A percentile compares a stretch with the other conserved stretches of the same genome.
phyloP scores from a whole-genome alignment of 2,113 vertebrate species.

The Chamaea fasciata region DNA sequence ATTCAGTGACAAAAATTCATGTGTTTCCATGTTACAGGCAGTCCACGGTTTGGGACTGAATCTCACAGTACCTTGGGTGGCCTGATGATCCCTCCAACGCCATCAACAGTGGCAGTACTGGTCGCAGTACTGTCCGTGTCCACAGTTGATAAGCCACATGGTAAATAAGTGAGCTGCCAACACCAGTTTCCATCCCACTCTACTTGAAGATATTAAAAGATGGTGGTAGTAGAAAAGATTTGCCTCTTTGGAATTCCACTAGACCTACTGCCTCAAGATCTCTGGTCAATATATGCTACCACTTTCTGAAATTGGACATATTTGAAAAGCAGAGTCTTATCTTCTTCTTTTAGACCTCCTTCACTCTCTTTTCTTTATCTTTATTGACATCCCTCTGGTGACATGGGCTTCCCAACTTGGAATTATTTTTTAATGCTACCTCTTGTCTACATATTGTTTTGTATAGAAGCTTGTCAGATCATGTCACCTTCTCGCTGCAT shows the following conservation, averaged over 20 bases:
- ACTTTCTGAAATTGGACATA: neutral
- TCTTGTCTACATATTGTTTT: neutral
- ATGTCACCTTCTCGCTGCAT: neutral
- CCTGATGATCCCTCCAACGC: too few relatives aligned
- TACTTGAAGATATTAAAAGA: neutral
- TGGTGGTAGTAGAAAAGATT: neutral
- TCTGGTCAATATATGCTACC: neutral
- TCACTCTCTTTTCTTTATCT: neutral
- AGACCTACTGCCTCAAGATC: neutral
- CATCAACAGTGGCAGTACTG: fast-evolving
- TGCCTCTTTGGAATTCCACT: neutral
- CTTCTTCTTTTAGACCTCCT: neutral
- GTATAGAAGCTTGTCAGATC: neutral
- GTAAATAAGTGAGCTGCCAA: neutral
- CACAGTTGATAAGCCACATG: neutral
- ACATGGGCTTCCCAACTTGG: neutral
- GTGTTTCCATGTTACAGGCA: neutral
- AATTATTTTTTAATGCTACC: neutral
- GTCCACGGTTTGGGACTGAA: neutral
- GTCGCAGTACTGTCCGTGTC: neutral
- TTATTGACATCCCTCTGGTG: neutral
- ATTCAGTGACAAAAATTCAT: neutral
- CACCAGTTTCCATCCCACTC: neutral
- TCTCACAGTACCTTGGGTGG: neutral
- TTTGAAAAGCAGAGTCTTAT: neutral